Evolutionary conservation across 2,113 vertebrate species (phyloP).

Genomic region (Sebastes schlegelii): DNA sequence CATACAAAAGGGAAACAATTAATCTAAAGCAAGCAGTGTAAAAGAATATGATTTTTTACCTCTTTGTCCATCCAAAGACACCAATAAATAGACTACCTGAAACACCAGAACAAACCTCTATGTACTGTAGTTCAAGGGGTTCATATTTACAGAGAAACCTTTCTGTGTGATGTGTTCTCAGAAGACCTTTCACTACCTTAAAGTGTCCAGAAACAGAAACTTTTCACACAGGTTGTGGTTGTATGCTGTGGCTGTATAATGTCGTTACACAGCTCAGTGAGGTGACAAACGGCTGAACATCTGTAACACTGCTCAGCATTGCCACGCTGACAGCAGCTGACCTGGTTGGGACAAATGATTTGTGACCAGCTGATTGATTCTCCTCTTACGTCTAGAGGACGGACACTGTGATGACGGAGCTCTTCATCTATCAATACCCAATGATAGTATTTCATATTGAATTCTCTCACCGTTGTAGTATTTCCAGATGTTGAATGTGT

Average conservation of each 20-base stretch:
- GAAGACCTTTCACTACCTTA: not conserved
- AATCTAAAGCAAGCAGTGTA: not conserved
- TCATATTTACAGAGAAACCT: not conserved
- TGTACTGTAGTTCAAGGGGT: not conserved
- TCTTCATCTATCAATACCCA: not conserved
- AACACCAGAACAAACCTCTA: not conserved
- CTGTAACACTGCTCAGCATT: not conserved
- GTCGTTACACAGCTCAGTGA: not conserved
- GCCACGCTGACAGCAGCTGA: constrained; percentile 14
- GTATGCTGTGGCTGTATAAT: not conserved
- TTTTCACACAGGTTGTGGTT: not conserved
- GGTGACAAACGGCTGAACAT: not conserved
- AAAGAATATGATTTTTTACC: not conserved
- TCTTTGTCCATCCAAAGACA: not conserved
- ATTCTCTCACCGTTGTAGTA: not conserved
- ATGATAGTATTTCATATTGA: not conserved
- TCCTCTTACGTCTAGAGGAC: not conserved
- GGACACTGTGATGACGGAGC: constrained; percentile 12
- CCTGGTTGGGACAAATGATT: not conserved
- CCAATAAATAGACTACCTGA: not conserved
- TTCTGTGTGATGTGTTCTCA: not conserved
- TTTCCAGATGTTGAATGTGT: constrained; percentile 24
- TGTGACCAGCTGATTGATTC: not conserved
- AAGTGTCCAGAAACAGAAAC: not conserved
- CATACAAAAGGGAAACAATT: not conserved